Evolutionary conservation across 23 tunicate species (phyloP).

Genomic region (Styela plicata): DNA sequence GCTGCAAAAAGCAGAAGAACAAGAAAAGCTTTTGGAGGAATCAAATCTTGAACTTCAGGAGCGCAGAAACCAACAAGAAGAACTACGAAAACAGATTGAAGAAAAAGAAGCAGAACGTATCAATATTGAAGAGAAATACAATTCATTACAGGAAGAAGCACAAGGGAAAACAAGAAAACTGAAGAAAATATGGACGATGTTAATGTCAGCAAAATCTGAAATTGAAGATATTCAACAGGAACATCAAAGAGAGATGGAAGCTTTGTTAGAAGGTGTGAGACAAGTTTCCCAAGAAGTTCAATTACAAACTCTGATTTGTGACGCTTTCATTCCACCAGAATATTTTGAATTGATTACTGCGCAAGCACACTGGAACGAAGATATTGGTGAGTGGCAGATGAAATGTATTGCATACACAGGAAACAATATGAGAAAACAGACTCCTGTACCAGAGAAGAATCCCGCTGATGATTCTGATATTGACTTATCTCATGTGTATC

Average conservation of each 20-base stretch:
- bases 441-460: slow-evolving; percentile 41
- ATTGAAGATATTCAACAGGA: slow-evolving; percentile 75
- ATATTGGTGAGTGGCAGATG: slow-evolving; percentile 97
- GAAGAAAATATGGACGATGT: slow-evolving; percentile 78
- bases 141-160: slow-evolving; percentile 81
- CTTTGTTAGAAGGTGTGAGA: slow-evolving; percentile 60
- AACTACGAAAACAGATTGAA: slow-evolving; percentile 82
- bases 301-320: slow-evolving; percentile 61
- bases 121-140: slow-evolving; percentile 92
- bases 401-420: slow-evolving; percentile 95
- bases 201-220: slow-evolving; percentile 68
- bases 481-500: slow-evolving; percentile 15
- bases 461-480: slow-evolving; percentile 23
- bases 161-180: slow-evolving; percentile 83
- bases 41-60: slow-evolving; percentile 79
- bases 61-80: slow-evolving; percentile 63
- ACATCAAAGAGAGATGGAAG: slow-evolving; percentile 87
- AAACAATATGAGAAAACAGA: slow-evolving; percentile 81
- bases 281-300: slow-evolving; percentile 62
- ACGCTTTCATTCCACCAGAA: slow-evolving; percentile 71
- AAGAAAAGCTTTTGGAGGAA: slow-evolving; percentile 91
- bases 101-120: slow-evolving; percentile 85
- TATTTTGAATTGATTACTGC: slow-evolving; percentile 52
- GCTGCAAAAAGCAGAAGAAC: slow-evolving; percentile 92
- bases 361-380: slow-evolving; percentile 95